These are phyloP conservation scores for Chironomus striatipennis DNA, from an alignment of 1,140 invertebrate genomes.

Conservation along the genomic window DNA sequence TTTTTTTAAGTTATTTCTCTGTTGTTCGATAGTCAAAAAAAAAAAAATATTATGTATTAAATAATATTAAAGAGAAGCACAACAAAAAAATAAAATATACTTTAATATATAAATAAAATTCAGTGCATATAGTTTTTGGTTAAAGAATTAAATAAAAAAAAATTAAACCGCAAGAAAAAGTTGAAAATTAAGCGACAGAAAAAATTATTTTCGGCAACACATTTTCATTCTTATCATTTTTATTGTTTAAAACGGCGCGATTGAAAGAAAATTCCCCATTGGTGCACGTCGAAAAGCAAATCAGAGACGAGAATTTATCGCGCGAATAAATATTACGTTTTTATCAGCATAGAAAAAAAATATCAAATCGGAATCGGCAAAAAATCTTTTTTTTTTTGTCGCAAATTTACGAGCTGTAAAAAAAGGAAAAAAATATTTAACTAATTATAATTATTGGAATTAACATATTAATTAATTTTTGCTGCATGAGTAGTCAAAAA, in stretches of 20 bases:
- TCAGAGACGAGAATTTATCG: slow-evolving; percentile 12
- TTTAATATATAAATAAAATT: slow-evolving; percentile 2
- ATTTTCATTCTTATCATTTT: slow-evolving; percentile 9
- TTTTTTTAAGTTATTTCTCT: slow-evolving; percentile 18
- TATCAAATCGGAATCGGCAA: background rate
- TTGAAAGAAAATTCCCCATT: slow-evolving; percentile 13
- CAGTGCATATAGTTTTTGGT: background rate
- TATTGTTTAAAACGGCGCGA: slow-evolving; percentile 12
- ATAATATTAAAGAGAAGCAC: background rate
- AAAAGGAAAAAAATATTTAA: background rate
- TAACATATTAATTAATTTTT: background rate
- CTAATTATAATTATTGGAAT: background rate
- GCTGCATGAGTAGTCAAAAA: background rate
- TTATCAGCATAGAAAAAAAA: background rate
- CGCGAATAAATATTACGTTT: slow-evolving; percentile 9
- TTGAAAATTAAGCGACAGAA: background rate
- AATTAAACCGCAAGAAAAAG: too few relatives aligned
- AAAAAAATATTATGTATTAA: background rate
- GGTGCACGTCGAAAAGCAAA: slow-evolving; percentile 6
- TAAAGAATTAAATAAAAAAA: background rate
- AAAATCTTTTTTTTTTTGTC: too few relatives aligned
- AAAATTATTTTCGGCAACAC: background rate
- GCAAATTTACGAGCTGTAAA: too few relatives aligned
- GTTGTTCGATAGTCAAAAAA: slow-evolving; percentile 9
- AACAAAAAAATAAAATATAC: background rate